Evolutionary conservation across 2,797 vertebrate species (phyloP).

Genomic region (Knipowitschia caucasica): DNA sequence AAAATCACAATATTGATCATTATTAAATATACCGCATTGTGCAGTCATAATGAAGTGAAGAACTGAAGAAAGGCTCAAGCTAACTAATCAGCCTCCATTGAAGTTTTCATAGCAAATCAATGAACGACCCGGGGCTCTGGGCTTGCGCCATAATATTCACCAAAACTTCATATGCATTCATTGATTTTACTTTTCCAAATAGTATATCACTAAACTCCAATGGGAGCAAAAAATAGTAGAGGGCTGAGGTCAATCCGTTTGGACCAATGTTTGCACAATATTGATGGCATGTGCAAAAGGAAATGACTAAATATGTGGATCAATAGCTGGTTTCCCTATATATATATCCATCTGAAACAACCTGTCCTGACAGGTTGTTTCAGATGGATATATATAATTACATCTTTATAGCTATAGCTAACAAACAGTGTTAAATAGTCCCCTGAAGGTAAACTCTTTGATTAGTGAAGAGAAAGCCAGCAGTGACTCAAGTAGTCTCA

Average conservation of each 20-base stretch:
- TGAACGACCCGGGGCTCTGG: constrained; percentile 77
- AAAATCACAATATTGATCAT: neutral
- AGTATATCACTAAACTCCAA: constrained; percentile 98
- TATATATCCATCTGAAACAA: too few relatives aligned
- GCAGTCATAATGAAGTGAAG: constrained; percentile 54
- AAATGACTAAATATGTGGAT: constrained; percentile 99
- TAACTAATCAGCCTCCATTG: constrained; percentile 73
- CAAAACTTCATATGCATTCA: constrained; percentile 98
- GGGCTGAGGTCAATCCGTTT: constrained; percentile 91
- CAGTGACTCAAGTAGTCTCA: constrained; percentile 82
- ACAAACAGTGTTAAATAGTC: constrained; percentile 87
- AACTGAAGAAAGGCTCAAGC: constrained; percentile 65
- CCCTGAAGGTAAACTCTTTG: constrained; percentile 98
- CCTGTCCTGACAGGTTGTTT: constrained; percentile 86
- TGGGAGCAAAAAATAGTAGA: constrained; percentile 86
- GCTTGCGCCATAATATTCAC: constrained; percentile 90
- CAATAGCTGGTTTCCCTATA: constrained; percentile 97
- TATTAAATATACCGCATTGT: neutral
- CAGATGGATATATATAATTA: constrained; percentile 92
- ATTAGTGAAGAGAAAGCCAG: constrained; percentile 95
- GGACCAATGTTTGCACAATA: constrained; percentile 90
- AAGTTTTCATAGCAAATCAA: constrained; percentile 73
- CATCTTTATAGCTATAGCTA: constrained; percentile 90
- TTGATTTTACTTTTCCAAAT: constrained; percentile 96
- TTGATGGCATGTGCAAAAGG: constrained; percentile 91